Conservation (phyloP, 2,113 vertebrate species). For the Albula glossodonta region DNA sequence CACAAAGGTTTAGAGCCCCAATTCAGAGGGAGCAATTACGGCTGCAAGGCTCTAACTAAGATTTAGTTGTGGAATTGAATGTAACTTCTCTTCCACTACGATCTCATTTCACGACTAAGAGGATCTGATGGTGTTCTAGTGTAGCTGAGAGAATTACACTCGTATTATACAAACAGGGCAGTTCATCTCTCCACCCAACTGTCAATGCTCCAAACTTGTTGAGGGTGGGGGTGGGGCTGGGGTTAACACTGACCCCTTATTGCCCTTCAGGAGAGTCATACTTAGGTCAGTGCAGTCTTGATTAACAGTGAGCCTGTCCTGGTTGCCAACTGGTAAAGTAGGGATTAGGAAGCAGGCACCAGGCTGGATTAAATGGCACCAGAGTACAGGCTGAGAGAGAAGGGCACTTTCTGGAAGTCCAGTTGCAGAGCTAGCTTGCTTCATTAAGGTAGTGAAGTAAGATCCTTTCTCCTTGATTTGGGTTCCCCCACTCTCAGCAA, state of each 20-base stretch:
- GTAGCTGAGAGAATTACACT: neutral
- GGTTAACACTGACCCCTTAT: neutral
- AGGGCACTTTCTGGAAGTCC: neutral
- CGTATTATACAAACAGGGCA: neutral
- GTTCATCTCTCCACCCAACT: neutral
- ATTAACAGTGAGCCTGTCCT: constrained; percentile 10
- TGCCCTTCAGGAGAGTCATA: neutral
- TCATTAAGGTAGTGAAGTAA: neutral
- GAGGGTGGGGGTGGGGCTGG: neutral
- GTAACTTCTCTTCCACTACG: neutral
- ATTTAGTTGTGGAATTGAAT: neutral
- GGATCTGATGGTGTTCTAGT: neutral
- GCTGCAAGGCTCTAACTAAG: neutral
- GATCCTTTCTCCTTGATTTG: neutral
- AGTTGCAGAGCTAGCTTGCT: neutral
- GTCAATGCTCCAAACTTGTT: neutral
- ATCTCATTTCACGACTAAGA: neutral
- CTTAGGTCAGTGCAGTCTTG: neutral
- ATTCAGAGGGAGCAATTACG: neutral
- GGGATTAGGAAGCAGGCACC: neutral
- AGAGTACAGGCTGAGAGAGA: neutral
- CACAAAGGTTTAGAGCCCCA: neutral
- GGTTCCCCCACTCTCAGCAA: neutral
- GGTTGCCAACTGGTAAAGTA: constrained; percentile 18
- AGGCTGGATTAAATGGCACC: neutral